These are phyloP conservation scores for Chaetoderma sp. DNA, from an alignment of 2,888 invertebrate genomes.

Conservation along the genomic window DNA sequence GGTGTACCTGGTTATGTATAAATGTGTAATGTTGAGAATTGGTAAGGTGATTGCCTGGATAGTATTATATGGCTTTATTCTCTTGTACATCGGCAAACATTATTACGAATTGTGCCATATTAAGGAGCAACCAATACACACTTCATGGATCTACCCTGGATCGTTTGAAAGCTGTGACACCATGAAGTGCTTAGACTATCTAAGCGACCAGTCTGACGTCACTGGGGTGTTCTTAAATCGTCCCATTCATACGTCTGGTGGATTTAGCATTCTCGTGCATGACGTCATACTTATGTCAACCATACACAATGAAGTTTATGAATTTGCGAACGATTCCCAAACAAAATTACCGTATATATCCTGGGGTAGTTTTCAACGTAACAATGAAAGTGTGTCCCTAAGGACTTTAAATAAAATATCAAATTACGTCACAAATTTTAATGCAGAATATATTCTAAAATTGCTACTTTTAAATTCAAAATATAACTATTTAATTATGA, in stretches of 20 bases:
- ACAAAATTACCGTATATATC: not conserved
- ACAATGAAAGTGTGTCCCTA: conserved; percentile 14
- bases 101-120: conserved; percentile 26
- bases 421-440: conserved; percentile 47
- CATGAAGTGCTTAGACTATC: conserved; percentile 45
- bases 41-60: no score
- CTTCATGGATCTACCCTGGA: no score
- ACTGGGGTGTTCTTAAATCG: conserved; percentile 52
- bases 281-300: conserved; percentile 47
- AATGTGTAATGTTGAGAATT: no score
- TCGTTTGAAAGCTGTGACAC: no score
- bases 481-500: conserved; percentile 54
- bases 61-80: no score
- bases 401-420: conserved; percentile 38
- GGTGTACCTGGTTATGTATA: not conserved
- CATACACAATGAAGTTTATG: conserved; percentile 46
- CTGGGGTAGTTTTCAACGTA: not conserved
- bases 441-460: conserved; percentile 46
- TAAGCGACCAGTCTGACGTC: conserved; percentile 47
- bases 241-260: conserved; percentile 45
- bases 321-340: conserved; percentile 6
- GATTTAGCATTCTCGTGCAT: conserved; percentile 45
- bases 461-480: conserved; percentile 37
- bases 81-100: conserved; percentile 24
- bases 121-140: no score